phyloP scores from a whole-genome alignment of 1,140 invertebrate species.

The Anoplolepis gracilipes region DNA sequence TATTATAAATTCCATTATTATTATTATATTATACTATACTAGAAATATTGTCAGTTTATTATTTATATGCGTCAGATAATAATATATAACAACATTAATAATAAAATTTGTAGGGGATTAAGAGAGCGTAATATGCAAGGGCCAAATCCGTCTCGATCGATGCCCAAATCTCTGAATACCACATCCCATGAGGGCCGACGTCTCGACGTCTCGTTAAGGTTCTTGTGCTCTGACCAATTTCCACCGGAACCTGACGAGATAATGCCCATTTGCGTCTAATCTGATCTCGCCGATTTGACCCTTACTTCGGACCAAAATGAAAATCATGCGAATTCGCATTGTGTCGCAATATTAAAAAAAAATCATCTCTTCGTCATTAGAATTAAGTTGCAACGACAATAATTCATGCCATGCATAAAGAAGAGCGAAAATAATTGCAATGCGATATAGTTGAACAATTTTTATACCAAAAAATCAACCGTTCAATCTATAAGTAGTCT shows the following conservation, averaged over 20 bases:
- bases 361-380: neutral
- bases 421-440: neutral
- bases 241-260: slow-evolving; percentile 16
- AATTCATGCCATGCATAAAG: neutral
- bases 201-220: slow-evolving; percentile 43
- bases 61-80: slow-evolving; percentile 1
- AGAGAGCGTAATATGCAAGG: neutral
- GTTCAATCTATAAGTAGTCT: neutral
- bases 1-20: neutral
- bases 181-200: neutral
- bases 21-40: neutral
- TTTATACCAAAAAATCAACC: neutral
- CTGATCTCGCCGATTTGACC: neutral
- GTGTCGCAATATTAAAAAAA: neutral
- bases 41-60: slow-evolving; percentile 16
- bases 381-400: neutral
- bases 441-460: neutral
- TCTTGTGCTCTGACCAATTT: slow-evolving; percentile 44
- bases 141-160: slow-evolving; percentile 16
- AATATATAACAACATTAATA: slow-evolving; percentile 24
- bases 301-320: neutral
- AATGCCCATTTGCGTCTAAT: slow-evolving; percentile 48
- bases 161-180: slow-evolving; percentile 21
- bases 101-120: slow-evolving; percentile 13
- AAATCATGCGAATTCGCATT: neutral